A percentile compares a stretch with the other conserved stretches of the same genome.
These are phyloP conservation scores for Drosophila kanapiae DNA, from an alignment of 1,140 invertebrate genomes.

Conservation along the genomic window DNA sequence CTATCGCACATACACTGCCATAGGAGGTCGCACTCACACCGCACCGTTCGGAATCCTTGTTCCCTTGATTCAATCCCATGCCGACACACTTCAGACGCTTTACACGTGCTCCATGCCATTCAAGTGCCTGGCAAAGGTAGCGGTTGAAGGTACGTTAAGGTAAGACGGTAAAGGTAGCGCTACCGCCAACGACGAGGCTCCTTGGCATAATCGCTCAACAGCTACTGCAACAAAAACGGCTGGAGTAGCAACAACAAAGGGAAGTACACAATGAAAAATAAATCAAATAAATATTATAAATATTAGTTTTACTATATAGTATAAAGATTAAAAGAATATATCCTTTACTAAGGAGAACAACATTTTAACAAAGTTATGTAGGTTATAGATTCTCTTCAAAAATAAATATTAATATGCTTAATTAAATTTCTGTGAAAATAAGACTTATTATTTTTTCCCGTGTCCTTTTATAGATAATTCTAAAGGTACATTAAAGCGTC, in stretches of 20 bases:
- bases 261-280: slow-evolving; percentile 10
- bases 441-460: no score
- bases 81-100: slow-evolving; percentile 79
- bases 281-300: no score
- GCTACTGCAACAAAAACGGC: slow-evolving; percentile 40
- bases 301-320: no score
- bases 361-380: no score
- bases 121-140: slow-evolving; percentile 52
- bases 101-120: slow-evolving; percentile 78
- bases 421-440: no score
- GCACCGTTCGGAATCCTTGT: slow-evolving; percentile 11
- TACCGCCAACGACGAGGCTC: slow-evolving; percentile 48
- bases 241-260: slow-evolving; percentile 10
- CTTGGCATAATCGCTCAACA: slow-evolving; percentile 81
- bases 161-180: slow-evolving; percentile 36
- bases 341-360: no score
- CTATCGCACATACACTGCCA: slow-evolving; percentile 37
- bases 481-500: no score
- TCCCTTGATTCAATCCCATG: slow-evolving; percentile 71
- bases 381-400: no score
- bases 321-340: no score
- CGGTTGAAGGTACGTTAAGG: background rate
- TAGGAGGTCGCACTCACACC: slow-evolving; percentile 1
- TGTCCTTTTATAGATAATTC: no score
- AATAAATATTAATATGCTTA: no score